phyloP scores from a whole-genome alignment of 2,113 vertebrate genomes.

The Euleptes europaea region DNA sequence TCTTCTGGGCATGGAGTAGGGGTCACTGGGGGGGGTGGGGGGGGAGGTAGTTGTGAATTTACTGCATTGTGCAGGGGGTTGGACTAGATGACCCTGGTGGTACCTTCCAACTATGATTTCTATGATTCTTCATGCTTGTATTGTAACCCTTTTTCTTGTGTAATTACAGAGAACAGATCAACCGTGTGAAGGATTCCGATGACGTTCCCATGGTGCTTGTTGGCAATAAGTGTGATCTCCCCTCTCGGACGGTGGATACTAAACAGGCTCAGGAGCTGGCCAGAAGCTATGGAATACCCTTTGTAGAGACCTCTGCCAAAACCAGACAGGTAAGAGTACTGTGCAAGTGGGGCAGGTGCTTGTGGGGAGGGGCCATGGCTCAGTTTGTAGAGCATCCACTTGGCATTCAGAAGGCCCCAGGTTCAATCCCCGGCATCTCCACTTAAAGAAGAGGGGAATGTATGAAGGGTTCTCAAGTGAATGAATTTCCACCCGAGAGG shows the following conservation, averaged over 20 bases:
- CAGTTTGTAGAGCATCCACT: no score
- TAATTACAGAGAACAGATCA: conserved; percentile 83
- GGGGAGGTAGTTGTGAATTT: no score
- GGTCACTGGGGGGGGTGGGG: no score
- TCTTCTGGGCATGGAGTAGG: no score
- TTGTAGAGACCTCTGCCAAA: conserved; percentile 87
- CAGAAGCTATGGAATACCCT: conserved; percentile 81
- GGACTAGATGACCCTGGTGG: no score
- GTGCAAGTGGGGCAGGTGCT: background rate
- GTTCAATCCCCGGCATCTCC: no score
- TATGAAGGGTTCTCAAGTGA: background rate
- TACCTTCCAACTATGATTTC: no score
- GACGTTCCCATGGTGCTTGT: conserved; percentile 87
- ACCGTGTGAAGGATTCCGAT: conserved; percentile 87
- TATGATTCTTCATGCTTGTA: background rate
- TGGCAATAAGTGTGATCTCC: conserved; percentile 84
- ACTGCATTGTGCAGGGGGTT: no score
- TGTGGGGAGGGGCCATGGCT: no score
- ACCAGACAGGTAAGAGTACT: conserved; percentile 79
- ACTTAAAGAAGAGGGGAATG: background rate
- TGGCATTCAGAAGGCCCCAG: no score
- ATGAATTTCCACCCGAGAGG: no score
- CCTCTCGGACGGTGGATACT: conserved; percentile 78
- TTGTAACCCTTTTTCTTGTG: background rate
- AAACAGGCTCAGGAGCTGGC: conserved; percentile 83